Base-by-base conservation (phyloP, 92 coral and sea anemone species). In the Parazoanthus darwini region DNA sequence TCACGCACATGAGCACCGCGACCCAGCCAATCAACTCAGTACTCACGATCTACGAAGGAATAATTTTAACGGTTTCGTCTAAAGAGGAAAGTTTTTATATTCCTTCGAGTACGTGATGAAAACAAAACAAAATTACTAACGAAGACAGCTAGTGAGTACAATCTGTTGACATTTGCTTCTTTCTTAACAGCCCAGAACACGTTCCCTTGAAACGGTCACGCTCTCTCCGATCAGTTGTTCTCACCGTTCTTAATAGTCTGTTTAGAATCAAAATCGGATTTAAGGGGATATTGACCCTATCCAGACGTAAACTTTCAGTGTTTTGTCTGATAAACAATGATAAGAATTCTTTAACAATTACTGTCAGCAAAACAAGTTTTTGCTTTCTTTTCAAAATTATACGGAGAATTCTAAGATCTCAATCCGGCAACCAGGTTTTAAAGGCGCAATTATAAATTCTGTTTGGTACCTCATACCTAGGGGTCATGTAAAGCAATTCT, bases 1-100 rank as follows among this genome's bases (percentile, higher is more conserved):
- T 84, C 87, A 84, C 87, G 87, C 79, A 84, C 87, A 84, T 70
- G 35, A 46, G 67, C 38, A n/a, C 5, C 36, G 56, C 86, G 59
- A 67, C 38, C 75, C 78, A 51, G 29, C 38, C 38, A 7, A 9
- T 80, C 72, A 54, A 54, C 26, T 11, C 58, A 25, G 4, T 11
- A 16, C 23, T 25, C 23, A 26, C 11, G 39, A 25, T 22, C 78
- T 15, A 33, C 67, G 33, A 46, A 33, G 39, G 22, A 46, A 44
- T 15, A 0, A 44, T 26, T 5, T 84, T 23, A 22, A 33, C 26
- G 11, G 22, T 29, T 46, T 25, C 37, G 38, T 25, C 16, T 65
- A 7, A 44, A 14, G 43, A 8, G 3, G 59, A 68, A 71, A 50
- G 43, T 5, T 7, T 25, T 29, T 46, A 10, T 16, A 70, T 5